Percentiles rank a stretch among this genome's conserved stretches.
phyloP scores from a whole-genome alignment of 2,888 invertebrate species.

The Abscondita cerata region DNA sequence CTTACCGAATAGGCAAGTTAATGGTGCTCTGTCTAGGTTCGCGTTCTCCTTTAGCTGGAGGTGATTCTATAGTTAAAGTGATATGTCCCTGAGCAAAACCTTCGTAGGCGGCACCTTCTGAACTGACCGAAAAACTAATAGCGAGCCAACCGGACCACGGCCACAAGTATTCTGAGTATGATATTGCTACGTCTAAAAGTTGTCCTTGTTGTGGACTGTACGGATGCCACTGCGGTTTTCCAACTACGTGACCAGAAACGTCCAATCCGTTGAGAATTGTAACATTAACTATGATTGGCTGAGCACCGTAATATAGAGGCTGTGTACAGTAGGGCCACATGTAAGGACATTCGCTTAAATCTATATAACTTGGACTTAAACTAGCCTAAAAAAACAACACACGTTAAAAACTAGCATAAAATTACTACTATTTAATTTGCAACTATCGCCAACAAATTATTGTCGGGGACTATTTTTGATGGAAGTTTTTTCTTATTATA shows the following conservation, averaged over 20 bases:
- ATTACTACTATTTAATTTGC: too few relatives aligned
- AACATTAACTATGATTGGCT: slow-evolving; percentile 90
- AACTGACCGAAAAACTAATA: slow-evolving; percentile 74
- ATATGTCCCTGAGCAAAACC: slow-evolving; percentile 85
- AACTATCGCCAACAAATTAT: too few relatives aligned
- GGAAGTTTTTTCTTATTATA: too few relatives aligned
- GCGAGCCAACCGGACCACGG: slow-evolving; percentile 98
- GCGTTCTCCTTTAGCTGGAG: slow-evolving; percentile 68
- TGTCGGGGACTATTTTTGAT: too few relatives aligned
- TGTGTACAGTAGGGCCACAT: slow-evolving; percentile 99
- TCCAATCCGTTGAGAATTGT: slow-evolving; percentile 94
- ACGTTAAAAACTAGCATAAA: too few relatives aligned
- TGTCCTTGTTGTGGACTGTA: slow-evolving; percentile 82
- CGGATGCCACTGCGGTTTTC: slow-evolving; percentile 85
- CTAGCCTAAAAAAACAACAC: slow-evolving; percentile 66
- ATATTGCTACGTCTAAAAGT: slow-evolving; percentile 78
- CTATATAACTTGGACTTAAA: slow-evolving; percentile 83
- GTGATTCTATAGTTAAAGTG: slow-evolving; percentile 82
- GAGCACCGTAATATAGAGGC: slow-evolving; percentile 85
- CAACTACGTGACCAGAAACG: slow-evolving; percentile 81
- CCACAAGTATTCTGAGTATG: slow-evolving; percentile 85
- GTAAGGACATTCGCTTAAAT: slow-evolving; percentile 93
- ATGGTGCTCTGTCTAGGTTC: slow-evolving; percentile 65
- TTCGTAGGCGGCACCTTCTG: slow-evolving; percentile 72
- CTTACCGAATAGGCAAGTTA: slow-evolving; percentile 64